Conservation (phyloP, 2,113 vertebrate genomes). For the Vombatus ursinus region DNA sequence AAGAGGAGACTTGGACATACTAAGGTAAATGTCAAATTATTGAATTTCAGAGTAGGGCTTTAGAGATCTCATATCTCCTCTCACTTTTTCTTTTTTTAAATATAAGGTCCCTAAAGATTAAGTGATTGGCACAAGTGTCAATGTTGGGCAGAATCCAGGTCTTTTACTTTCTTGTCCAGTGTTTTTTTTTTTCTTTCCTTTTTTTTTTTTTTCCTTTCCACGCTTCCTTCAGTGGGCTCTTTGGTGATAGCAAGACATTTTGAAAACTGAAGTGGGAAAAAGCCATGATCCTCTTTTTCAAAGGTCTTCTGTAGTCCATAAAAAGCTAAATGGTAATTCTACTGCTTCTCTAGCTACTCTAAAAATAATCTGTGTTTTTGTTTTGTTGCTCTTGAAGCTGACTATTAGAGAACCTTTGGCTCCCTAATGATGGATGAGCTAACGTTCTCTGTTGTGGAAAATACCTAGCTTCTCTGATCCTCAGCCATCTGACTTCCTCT, state of each 20-base stretch:
- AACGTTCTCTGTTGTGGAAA: background rate
- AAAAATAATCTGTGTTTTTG: background rate
- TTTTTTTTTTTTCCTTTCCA: too few relatives aligned
- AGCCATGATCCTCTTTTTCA: background rate
- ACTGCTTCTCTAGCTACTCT: constrained; percentile 34
- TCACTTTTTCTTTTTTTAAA: background rate
- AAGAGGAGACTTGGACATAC: constrained; percentile 15
- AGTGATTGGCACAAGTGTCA: background rate
- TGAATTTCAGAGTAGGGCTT: background rate
- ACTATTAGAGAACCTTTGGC: background rate
- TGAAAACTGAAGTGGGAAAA: constrained; percentile 9
- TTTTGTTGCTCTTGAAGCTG: constrained; percentile 1
- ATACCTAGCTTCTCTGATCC: background rate
- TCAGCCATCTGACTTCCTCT: constrained; percentile 1
- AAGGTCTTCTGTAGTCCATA: constrained; percentile 19
- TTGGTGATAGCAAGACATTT: background rate
- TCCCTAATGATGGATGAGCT: background rate
- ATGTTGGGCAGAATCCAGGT: background rate
- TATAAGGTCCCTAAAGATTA: background rate
- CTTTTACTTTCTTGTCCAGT: background rate
- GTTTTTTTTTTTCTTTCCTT: too few relatives aligned
- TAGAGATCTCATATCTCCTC: background rate
- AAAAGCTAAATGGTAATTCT: background rate
- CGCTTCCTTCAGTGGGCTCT: background rate
- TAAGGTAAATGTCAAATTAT: background rate